Base-by-base conservation (phyloP, 1,140 invertebrate species). In the Hirudo medicinalis region DNA sequence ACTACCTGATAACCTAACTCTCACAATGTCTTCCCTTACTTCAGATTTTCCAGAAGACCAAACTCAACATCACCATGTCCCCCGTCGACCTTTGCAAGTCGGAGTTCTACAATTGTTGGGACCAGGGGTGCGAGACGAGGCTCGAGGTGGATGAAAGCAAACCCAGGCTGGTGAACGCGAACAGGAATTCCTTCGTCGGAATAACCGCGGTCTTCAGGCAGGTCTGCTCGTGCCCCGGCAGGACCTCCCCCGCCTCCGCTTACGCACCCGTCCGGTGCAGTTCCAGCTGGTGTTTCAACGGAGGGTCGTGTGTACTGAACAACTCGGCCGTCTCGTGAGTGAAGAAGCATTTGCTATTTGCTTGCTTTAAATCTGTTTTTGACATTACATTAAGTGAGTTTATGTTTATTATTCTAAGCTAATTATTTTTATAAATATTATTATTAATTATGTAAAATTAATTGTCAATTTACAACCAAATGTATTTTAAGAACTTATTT, bases 131-230 rank as follows among this genome's bases (percentile, higher is more conserved):
- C 82, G 93, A 91, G 1, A 97, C 95, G 82, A 86, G 87, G 49
- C 82, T 96, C 40, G 89, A 91, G 76, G 91, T 95, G 69, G 91
- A 89, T 73, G 63, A 40, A 22, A 57, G 11, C 70, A 63, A 63
- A n/a, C 94, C 94, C 0, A 92, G 93, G 75, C 90, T 94, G 87
- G 92, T 97, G 0, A 97, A 97, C 83, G 90, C 94, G 11, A 97
- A 97, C 78, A 92, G 91, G 82, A 97, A 94, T 0, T 89, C 94
- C 0, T 83, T 97, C 36, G 92, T 97, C 29, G 92, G 94, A 22
- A 91, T 97, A 0, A 84, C 90, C 73, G 90, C 94, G 8, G 89
- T 91, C 78, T 89, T 93, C 1, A 85, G 91, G 75, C 89, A 90
- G 0, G 89, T 93, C 77, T 96, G 92, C 78, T 74, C 74, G 2